phyloP scores from a whole-genome alignment of 2,888 invertebrate species.

The Ephialtes manifestator region DNA sequence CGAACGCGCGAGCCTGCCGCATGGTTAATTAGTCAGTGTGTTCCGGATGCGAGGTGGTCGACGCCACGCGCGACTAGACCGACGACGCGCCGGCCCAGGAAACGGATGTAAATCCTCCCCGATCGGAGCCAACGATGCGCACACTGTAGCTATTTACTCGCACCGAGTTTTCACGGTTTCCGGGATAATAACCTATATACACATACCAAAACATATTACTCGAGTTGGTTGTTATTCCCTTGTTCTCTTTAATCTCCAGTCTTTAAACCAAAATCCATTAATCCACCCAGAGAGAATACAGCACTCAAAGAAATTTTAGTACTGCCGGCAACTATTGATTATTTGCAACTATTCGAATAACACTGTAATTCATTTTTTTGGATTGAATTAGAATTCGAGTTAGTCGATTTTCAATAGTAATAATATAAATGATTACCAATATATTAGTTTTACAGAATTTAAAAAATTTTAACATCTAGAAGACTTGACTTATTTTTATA shows the following conservation, averaged over 20 bases:
- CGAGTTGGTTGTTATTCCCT: not conserved
- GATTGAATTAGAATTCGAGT: too few species aligned
- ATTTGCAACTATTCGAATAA: too few species aligned
- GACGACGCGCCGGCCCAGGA: slow-evolving; percentile 67
- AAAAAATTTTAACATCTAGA: too few species aligned
- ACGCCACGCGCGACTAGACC: slow-evolving; percentile 49
- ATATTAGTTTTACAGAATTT: too few species aligned
- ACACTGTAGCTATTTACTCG: slow-evolving; percentile 32
- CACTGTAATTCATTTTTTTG: too few species aligned
- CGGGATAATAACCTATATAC: slow-evolving; percentile 46
- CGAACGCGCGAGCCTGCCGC: slow-evolving; percentile 64
- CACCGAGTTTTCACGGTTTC: slow-evolving; percentile 65
- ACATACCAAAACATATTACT: slow-evolving; percentile 17
- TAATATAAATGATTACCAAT: too few species aligned
- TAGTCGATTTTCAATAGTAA: too few species aligned
- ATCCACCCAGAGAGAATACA: not conserved
- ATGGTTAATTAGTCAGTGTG: slow-evolving; percentile 75
- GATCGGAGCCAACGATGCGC: slow-evolving; percentile 58
- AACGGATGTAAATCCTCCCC: slow-evolving; percentile 70
- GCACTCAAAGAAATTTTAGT: not conserved
- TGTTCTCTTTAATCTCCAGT: not conserved
- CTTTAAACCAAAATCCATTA: slow-evolving; percentile 38
- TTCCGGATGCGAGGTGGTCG: slow-evolving; percentile 70
- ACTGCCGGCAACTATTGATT: too few species aligned
- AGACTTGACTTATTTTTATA: too few species aligned